Evolutionary conservation across 2,888 invertebrate genomes (phyloP), one percentile per base, ranked within the genome.

Genomic region (Torymus aiolomorphi): DNA sequence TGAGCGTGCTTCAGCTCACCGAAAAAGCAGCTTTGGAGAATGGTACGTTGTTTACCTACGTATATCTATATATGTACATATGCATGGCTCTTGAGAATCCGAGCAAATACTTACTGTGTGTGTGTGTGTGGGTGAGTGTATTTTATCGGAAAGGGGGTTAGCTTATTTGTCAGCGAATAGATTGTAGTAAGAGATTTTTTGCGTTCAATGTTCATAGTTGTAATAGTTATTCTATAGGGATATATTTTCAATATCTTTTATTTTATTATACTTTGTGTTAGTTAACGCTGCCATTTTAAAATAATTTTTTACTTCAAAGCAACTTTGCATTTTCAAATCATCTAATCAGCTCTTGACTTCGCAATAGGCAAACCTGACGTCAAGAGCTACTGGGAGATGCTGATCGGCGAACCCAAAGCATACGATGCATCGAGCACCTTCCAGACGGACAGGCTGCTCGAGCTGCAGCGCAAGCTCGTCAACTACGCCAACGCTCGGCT

Each of bases 331-430:
- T 31, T 2, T 31, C 0, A 31, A 3, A 31, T 31, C 8, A 2
- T 31, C 31, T 31, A 31, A 31, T 31, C 3, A 3, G 31, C 31
- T 31, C 31, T 31, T 31, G 31, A 8, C 31, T 31, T 31, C 31
- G 0, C 31, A 31, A 31, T 51, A 89, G 89, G 65, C 49, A 83
- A 83, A 51, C 54, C 83, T 10, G 80, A 82, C 70, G 83, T 85
- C 4, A 69, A 70, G 11, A 83, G 84, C 51, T 89, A 89, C 77
- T 89, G 89, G 89, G 89, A 88, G 83, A 82, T 86, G 80, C 78
- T 89, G 18, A 85, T 85, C n/a, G 87, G 85, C 66, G 86, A 85
- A 66, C 72, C 83, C 2, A 63, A 84, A 13, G 89, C 88, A 2
- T 89, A 89, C 73, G 76, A 84, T 2, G 5, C 31, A 1, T 77